Percentiles rank a stretch among this genome's conserved stretches.
Conservation (phyloP, 2,113 vertebrate genomes). For the Amphiprion percula region DNA sequence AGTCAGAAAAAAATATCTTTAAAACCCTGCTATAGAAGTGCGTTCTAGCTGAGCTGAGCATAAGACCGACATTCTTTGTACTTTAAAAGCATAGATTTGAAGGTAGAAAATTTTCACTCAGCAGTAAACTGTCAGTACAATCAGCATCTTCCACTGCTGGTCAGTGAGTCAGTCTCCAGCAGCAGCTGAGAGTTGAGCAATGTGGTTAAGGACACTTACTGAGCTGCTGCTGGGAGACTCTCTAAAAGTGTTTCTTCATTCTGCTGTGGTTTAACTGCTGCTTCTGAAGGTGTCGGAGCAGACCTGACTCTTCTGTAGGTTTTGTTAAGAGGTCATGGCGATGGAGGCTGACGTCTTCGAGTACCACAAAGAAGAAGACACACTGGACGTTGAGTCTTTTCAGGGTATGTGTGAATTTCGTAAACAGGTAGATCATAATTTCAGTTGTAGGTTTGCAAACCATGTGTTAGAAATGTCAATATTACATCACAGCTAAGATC, state of each 20-base stretch:
- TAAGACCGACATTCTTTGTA: background rate
- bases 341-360: conserved; percentile 71
- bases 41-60: background rate
- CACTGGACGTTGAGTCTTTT: conserved; percentile 40
- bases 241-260: conserved; percentile 18
- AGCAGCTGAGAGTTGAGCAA: conserved; percentile 6
- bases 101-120: conserved; percentile 6
- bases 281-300: background rate
- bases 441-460: background rate
- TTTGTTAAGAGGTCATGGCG: conserved; percentile 6
- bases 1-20: background rate
- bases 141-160: conserved; percentile 7
- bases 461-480: background rate
- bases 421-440: background rate
- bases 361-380: conserved; percentile 42
- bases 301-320: conserved; percentile 12
- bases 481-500: background rate
- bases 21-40: background rate
- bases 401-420: conserved; percentile 57
- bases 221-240: conserved; percentile 25
- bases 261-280: background rate
- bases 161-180: conserved; percentile 1
- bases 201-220: background rate
- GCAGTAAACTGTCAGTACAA: background rate
- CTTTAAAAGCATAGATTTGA: conserved; percentile 2